A percentile compares a stretch with the other conserved stretches of the same genome.
Conservation (phyloP, 2,888 invertebrate genomes). For the Ellobium chinense region DNA sequence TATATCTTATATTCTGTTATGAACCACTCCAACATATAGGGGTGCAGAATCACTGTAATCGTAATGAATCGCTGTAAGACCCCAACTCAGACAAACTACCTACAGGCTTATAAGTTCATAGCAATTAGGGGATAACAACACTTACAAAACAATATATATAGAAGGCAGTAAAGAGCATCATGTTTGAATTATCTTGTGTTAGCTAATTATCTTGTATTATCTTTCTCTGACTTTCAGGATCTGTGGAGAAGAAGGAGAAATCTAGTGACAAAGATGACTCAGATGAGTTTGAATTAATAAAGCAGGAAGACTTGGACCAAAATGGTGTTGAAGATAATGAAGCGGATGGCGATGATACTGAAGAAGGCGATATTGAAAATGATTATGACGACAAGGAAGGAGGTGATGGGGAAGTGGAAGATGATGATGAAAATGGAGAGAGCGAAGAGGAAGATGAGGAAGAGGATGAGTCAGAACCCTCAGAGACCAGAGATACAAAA, state of each 20-base stretch:
- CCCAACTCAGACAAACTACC: no score
- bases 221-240: no score
- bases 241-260: conserved; percentile 44
- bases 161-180: no score
- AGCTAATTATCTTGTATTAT: no score
- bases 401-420: conserved; percentile 24
- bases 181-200: no score
- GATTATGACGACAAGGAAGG: conserved; percentile 16
- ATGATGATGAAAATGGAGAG: conserved; percentile 10
- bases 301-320: conserved; percentile 52
- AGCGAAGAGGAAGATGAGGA: conserved; percentile 23
- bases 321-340: conserved; percentile 35
- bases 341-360: conserved; percentile 1
- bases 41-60: no score
- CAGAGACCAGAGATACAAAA: conserved; percentile 1
- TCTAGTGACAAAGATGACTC: conserved; percentile 52
- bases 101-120: no score
- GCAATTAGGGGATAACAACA: no score
- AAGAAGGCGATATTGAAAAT: conserved; percentile 2
- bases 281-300: conserved; percentile 53
- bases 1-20: no score
- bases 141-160: no score
- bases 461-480: neutral
- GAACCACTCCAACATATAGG: no score
- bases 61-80: no score